These are phyloP conservation scores for Arnoldichthys spilopterus DNA, from an alignment of 2,797 vertebrate species.

Conservation along the genomic window DNA sequence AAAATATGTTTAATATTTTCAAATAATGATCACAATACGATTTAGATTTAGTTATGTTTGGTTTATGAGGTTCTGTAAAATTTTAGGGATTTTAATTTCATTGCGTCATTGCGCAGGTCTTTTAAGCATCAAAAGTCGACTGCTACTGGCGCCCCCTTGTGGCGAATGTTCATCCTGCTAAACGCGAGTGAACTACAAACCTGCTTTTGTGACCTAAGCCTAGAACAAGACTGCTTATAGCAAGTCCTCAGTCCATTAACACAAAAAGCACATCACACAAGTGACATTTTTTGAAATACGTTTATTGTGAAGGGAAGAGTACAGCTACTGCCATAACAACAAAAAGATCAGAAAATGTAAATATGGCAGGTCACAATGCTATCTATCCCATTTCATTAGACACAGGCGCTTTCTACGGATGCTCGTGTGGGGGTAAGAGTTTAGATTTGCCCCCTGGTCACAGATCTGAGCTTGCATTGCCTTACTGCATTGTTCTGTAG, in stretches of 20 bases:
- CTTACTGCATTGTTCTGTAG: slow-evolving; percentile 6
- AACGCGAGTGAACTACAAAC: no score
- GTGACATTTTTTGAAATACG: slow-evolving; percentile 51
- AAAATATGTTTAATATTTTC: no score
- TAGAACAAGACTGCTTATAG: no score
- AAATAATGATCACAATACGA: no score
- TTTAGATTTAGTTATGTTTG: no score
- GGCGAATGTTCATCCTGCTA: no score
- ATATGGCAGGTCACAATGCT: slow-evolving; percentile 1
- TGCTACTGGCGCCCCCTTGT: no score
- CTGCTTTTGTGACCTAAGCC: no score
- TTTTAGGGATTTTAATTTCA: no score
- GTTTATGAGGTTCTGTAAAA: no score
- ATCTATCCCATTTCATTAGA: neutral
- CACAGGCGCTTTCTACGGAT: neutral
- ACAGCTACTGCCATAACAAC: slow-evolving; percentile 42
- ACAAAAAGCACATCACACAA: neutral
- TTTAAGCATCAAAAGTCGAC: no score
- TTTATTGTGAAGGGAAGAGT: slow-evolving; percentile 59
- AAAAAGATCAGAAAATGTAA: slow-evolving; percentile 19
- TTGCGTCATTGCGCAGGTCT: no score
- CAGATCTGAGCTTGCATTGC: slow-evolving; percentile 7
- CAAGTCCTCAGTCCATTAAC: neutral
- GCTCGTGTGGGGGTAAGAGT: neutral
- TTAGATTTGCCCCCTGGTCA: neutral